phyloP scores from a whole-genome alignment of 2,888 invertebrate genomes.

The Abrostola tripartita region DNA sequence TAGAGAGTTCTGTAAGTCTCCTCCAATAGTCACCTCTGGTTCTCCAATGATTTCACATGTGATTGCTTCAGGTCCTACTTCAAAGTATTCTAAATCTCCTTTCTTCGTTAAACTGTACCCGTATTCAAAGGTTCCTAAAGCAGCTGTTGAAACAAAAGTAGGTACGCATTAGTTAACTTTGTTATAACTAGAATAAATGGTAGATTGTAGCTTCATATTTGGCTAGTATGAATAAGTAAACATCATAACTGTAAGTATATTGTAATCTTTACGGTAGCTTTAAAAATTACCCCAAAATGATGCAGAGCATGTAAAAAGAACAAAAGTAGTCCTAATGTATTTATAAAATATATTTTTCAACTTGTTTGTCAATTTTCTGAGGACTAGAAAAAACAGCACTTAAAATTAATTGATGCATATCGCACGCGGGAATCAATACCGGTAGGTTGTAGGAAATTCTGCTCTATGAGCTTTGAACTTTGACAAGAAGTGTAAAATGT shows the following conservation, averaged over 20 bases:
- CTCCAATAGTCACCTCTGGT: conserved; percentile 60
- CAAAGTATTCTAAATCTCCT: conserved; percentile 69
- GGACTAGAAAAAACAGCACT: too few relatives aligned
- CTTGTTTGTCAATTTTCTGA: too few relatives aligned
- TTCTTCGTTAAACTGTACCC: conserved; percentile 68
- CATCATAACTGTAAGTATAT: not conserved
- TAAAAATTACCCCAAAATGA: too few relatives aligned
- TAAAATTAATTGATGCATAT: too few relatives aligned
- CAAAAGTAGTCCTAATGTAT: too few relatives aligned
- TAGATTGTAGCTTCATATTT: not conserved
- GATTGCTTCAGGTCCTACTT: conserved; percentile 75
- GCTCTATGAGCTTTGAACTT: too few relatives aligned
- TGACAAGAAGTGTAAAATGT: too few relatives aligned
- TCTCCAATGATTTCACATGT: conserved; percentile 67
- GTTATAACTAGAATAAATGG: not conserved
- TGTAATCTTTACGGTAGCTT: not conserved
- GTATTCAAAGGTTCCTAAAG: conserved; percentile 69
- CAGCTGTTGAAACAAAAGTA: conserved; percentile 60
- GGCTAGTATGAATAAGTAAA: not conserved
- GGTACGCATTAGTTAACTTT: not conserved
- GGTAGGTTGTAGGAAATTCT: too few relatives aligned
- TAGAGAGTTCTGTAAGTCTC: conserved; percentile 59
- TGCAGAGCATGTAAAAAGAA: too few relatives aligned
- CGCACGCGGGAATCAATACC: too few relatives aligned
- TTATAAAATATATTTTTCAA: too few relatives aligned